Conservation (phyloP, 2,888 invertebrate genomes). For the Harmothoe impar region DNA sequence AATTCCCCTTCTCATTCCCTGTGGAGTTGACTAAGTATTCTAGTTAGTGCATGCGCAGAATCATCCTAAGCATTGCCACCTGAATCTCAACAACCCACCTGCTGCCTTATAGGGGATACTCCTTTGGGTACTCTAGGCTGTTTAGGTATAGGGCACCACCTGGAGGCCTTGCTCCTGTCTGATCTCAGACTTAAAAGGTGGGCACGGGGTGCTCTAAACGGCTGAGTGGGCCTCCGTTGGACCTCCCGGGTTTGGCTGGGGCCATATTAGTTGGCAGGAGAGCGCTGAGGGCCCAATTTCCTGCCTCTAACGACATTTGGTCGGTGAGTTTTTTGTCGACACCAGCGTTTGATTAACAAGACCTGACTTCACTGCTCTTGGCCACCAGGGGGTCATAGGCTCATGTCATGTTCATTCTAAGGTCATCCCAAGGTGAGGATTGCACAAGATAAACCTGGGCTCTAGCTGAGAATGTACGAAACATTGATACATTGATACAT, state of each 20-base stretch:
- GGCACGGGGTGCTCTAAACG: not conserved
- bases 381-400: not conserved
- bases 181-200: slow-evolving; percentile 9
- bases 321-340: not conserved
- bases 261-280: not conserved
- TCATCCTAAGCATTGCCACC: too few relatives aligned
- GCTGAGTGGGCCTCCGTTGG: not conserved
- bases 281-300: not conserved
- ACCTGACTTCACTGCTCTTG: not conserved
- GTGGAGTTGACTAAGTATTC: too few relatives aligned
- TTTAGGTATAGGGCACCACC: not conserved
- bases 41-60: too few relatives aligned
- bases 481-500: too few relatives aligned
- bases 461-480: too few relatives aligned
- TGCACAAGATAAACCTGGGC: too few relatives aligned
- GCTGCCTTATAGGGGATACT: too few relatives aligned
- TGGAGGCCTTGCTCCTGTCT: not conserved
- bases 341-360: not conserved
- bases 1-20: too few relatives aligned
- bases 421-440: not conserved
- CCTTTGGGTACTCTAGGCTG: too few relatives aligned
- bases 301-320: not conserved
- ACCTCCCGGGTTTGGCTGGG: not conserved
- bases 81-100: too few relatives aligned
- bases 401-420: not conserved